Conservation (phyloP, 2,113 vertebrate genomes). For the Caranx ignobilis region DNA sequence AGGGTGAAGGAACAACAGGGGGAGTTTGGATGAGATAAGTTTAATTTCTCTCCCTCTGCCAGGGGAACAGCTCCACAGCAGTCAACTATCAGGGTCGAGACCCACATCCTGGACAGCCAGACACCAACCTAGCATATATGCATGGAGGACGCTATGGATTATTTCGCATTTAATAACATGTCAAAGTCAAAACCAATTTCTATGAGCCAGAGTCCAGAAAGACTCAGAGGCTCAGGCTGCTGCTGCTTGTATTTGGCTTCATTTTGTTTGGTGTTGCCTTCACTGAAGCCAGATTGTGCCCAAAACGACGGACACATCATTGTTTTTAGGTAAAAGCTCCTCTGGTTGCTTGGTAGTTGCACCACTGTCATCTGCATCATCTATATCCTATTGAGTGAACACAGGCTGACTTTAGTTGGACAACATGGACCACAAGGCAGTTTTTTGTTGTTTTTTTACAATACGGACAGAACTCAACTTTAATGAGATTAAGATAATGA, state of each 20-base stretch:
- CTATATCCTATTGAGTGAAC: too few relatives aligned
- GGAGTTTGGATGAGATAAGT: conserved; percentile 18
- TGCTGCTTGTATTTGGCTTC: conserved; percentile 23
- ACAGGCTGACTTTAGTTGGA: too few relatives aligned
- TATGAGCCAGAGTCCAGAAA: conserved; percentile 38
- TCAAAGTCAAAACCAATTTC: conserved; percentile 66
- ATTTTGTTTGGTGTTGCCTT: too few relatives aligned
- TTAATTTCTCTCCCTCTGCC: conserved; percentile 21
- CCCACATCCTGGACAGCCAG: conserved; percentile 14
- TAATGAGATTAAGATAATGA: too few relatives aligned
- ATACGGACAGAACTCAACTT: too few relatives aligned
- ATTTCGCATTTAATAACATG: conserved; percentile 61
- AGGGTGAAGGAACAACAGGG: conserved; percentile 15
- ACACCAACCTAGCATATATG: not conserved
- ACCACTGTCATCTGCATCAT: too few relatives aligned
- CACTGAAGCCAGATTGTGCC: too few relatives aligned
- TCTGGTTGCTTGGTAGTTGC: too few relatives aligned
- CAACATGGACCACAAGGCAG: too few relatives aligned
- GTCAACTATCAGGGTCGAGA: not conserved
- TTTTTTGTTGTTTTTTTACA: too few relatives aligned
- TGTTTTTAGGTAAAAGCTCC: too few relatives aligned
- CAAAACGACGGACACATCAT: too few relatives aligned
- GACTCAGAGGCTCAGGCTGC: conserved; percentile 31
- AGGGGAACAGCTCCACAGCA: conserved; percentile 10
- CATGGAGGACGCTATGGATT: conserved; percentile 55